Percentiles rank a stretch among this genome's conserved stretches.
Conservation (phyloP, 2,888 invertebrate genomes). For the Pollenia griseotomentosa region DNA sequence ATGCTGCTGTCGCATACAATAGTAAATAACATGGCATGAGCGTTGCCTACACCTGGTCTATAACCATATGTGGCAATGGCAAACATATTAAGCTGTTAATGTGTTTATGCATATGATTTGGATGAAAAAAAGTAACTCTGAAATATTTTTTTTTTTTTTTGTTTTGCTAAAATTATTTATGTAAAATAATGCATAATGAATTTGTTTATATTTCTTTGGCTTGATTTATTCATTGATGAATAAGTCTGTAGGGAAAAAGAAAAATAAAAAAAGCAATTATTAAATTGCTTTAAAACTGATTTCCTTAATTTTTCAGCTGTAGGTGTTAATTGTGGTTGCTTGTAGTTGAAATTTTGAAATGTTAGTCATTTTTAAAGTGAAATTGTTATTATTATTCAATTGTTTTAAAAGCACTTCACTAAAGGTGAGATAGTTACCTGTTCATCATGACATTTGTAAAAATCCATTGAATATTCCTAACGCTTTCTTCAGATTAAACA, state of each 20-base stretch:
- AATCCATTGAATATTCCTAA: too few relatives aligned
- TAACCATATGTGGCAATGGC: constrained; percentile 37
- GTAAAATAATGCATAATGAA: constrained; percentile 68
- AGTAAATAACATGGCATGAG: too few relatives aligned
- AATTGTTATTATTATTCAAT: constrained; percentile 28
- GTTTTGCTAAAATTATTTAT: constrained; percentile 61
- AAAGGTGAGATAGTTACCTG: not conserved
- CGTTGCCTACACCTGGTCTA: not conserved
- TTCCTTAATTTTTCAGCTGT: constrained; percentile 65
- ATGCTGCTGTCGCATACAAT: too few relatives aligned
- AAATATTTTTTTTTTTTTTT: constrained; percentile 8
- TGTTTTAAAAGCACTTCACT: constrained; percentile 14
- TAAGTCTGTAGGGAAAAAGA: constrained; percentile 21
- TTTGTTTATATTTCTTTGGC: constrained; percentile 38
- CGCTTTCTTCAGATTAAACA: too few relatives aligned
- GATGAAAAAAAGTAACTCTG: constrained; percentile 13
- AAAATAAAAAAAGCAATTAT: constrained; percentile 65
- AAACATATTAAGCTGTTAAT: constrained; percentile 56
- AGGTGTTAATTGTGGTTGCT: constrained; percentile 45
- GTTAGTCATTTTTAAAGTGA: constrained; percentile 53
- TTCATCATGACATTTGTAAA: not conserved
- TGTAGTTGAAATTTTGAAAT: not conserved
- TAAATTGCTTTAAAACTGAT: constrained; percentile 64
- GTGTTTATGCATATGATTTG: constrained; percentile 64
- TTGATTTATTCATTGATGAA: constrained; percentile 71